These are phyloP conservation scores for Telmatherina bonti DNA, from an alignment of 2,797 vertebrate species.

Conservation along the genomic window DNA sequence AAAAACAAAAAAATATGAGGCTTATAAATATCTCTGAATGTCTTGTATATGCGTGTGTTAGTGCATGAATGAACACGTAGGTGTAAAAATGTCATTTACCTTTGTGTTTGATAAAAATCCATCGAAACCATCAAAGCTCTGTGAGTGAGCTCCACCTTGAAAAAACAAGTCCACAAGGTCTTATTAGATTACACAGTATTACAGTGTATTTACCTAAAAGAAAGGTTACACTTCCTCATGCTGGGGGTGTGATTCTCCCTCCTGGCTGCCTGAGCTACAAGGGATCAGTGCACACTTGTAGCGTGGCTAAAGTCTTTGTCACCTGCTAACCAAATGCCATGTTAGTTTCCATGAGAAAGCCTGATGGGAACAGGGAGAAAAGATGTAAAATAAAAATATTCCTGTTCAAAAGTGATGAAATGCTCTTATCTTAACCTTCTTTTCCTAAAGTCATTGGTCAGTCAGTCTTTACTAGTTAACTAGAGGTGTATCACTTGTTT, in stretches of 20 bases:
- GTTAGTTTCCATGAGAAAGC: conserved; percentile 5
- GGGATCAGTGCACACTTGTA: background rate
- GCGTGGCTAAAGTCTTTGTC: background rate
- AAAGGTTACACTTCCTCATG: conserved; percentile 7
- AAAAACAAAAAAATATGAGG: background rate
- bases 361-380: background rate
- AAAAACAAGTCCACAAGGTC: conserved; percentile 44
- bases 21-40: background rate
- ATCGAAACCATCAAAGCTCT: conserved; percentile 44
- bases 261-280: background rate
- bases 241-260: background rate
- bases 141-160: conserved; percentile 60
- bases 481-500: too few relatives aligned
- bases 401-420: background rate
- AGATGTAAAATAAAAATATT: background rate
- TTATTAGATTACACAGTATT: conserved; percentile 29
- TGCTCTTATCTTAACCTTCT: too few relatives aligned
- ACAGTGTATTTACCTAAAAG: conserved; percentile 16
- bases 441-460: background rate
- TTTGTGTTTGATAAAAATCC: conserved; percentile 31
- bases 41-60: background rate
- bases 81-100: conserved; percentile 23
- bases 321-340: conserved; percentile 2
- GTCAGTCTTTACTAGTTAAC: background rate
- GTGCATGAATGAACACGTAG: too few relatives aligned